These are phyloP conservation scores for Trichonephila clavipes DNA, from an alignment of 1,140 invertebrate species.

Conservation along the genomic window DNA sequence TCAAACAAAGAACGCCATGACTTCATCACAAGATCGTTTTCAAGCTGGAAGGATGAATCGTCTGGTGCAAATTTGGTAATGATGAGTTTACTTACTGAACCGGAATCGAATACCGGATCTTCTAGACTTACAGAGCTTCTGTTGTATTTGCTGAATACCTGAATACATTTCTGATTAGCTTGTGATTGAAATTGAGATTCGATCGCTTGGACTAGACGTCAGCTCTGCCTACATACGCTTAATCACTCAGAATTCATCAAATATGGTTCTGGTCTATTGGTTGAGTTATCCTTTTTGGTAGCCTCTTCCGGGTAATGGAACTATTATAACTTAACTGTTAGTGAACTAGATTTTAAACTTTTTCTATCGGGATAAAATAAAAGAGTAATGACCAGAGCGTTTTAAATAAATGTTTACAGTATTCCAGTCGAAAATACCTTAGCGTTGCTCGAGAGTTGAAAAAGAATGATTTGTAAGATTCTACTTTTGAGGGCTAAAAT, in stretches of 20 bases:
- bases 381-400: not conserved
- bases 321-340: not conserved
- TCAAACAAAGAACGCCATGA: conserved; percentile 10
- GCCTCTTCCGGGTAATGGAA: not conserved
- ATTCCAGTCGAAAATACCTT: too few species aligned
- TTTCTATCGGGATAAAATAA: too few species aligned
- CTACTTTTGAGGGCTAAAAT: too few species aligned
- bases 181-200: conserved; percentile 2
- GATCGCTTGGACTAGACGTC: not conserved
- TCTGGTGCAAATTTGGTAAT: conserved; percentile 10
- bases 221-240: not conserved
- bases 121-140: not conserved
- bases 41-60: not conserved
- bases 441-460: too few species aligned
- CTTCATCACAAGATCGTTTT: not conserved
- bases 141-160: conserved; percentile 9
- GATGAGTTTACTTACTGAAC: not conserved
- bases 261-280: not conserved
- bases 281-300: not conserved
- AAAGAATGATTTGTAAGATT: too few species aligned
- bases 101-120: conserved; percentile 25
- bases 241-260: not conserved
- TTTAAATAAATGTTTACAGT: not conserved
- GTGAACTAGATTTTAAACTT: not conserved
- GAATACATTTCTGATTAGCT: conserved; percentile 15